Conservation (phyloP, 2,888 invertebrate species). For the Pachydiplax longipennis region DNA sequence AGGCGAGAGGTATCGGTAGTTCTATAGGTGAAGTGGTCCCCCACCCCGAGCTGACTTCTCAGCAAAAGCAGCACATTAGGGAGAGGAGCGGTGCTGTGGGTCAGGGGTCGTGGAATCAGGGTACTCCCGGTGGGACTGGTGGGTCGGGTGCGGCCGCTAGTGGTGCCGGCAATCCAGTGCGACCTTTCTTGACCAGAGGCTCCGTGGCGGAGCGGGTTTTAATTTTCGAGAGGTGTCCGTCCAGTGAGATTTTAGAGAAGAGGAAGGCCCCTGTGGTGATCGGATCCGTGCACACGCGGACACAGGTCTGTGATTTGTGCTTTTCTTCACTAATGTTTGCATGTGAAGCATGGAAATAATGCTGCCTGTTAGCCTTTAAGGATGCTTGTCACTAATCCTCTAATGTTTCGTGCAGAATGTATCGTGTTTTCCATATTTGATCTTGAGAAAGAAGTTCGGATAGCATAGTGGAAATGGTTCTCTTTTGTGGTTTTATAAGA, state of each 20-base stretch:
- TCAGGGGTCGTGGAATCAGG: conserved; percentile 58
- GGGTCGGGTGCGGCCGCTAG: conserved; percentile 53
- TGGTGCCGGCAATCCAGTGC: conserved; percentile 70
- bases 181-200: conserved; percentile 86
- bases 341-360: not conserved
- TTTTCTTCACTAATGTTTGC: not conserved
- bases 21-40: conserved; percentile 63
- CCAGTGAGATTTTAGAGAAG: conserved; percentile 76
- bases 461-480: too few relatives aligned
- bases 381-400: too few relatives aligned
- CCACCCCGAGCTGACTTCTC: conserved; percentile 71
- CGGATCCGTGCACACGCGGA: not conserved
- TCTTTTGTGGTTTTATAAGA: too few relatives aligned
- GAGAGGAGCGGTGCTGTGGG: conserved; percentile 56
- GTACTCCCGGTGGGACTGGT: conserved; percentile 52
- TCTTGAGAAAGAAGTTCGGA: too few relatives aligned
- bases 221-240: conserved; percentile 85
- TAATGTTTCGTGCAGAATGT: too few relatives aligned
- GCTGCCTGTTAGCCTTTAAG: too few relatives aligned
- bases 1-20: conserved; percentile 59
- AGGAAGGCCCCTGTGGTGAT: conserved; percentile 62
- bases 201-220: conserved; percentile 90
- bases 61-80: conserved; percentile 65
- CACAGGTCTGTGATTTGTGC: not conserved
- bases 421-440: too few relatives aligned